Conservation (phyloP, 2,113 vertebrate species). For the Ovis canadensis region DNA sequence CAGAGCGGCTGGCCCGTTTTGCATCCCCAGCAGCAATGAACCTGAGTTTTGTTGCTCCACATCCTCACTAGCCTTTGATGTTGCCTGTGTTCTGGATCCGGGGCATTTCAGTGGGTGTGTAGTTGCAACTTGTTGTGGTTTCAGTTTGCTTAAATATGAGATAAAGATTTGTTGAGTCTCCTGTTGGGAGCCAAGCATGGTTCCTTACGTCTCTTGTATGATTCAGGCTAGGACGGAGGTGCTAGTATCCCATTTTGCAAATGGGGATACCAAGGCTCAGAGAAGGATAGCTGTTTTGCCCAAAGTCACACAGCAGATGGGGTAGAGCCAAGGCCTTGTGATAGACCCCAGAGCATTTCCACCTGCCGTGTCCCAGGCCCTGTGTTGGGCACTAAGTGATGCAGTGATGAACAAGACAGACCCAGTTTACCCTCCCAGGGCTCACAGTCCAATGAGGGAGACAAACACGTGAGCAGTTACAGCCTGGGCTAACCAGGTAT, state of each 20-base stretch:
- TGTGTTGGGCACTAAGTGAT: not conserved
- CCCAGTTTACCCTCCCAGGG: not conserved
- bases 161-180: not conserved
- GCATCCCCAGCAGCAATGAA: not conserved
- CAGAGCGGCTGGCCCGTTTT: not conserved
- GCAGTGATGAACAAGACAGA: not conserved
- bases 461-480: rapidly evolving
- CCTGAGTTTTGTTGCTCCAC: too few relatives aligned
- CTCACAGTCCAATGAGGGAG: not conserved
- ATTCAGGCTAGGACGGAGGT: not conserved
- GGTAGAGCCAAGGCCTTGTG: not conserved
- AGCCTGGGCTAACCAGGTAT: not conserved
- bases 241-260: not conserved
- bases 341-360: not conserved
- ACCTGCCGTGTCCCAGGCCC: not conserved
- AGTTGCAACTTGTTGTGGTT: not conserved
- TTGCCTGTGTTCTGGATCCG: not conserved
- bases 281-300: not conserved
- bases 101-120: not conserved
- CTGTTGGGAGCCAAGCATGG: not conserved
- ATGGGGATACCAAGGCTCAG: not conserved
- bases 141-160: not conserved
- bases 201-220: not conserved
- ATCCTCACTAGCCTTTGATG: not conserved
- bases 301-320: not conserved